phyloP scores from a whole-genome alignment of 2,797 vertebrate species.

The Pterois miles region DNA sequence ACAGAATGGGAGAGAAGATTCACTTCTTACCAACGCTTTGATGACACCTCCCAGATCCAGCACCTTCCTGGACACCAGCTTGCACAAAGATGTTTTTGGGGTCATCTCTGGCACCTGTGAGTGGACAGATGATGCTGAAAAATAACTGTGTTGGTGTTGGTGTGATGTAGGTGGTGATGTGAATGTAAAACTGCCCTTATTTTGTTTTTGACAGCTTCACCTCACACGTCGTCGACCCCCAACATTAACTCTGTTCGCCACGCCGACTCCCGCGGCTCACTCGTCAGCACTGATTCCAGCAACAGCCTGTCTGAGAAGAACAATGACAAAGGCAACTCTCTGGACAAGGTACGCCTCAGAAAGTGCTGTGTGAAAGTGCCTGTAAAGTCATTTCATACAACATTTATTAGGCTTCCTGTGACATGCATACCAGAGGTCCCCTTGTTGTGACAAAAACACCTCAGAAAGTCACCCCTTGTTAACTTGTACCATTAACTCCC shows the following conservation, averaged over 20 bases:
- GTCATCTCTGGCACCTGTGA: slow-evolving; percentile 96
- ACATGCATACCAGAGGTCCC: not conserved
- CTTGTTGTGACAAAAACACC: slow-evolving; percentile 10
- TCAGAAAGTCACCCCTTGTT: slow-evolving; percentile 37
- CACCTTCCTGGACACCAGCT: slow-evolving; percentile 88
- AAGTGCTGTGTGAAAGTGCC: not conserved
- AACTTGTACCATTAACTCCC: slow-evolving; percentile 73
- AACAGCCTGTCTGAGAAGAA: slow-evolving; percentile 92
- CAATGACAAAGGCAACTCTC: slow-evolving; percentile 91
- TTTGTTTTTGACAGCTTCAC: slow-evolving; percentile 84
- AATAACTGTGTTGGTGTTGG: not conserved
- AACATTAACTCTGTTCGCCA: slow-evolving; percentile 91
- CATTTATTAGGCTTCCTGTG: not conserved
- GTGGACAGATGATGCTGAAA: not conserved
- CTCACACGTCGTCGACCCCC: slow-evolving; percentile 91
- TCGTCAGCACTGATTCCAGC: slow-evolving; percentile 95
- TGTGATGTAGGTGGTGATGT: not conserved
- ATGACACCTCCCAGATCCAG: slow-evolving; percentile 92
- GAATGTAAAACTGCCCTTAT: not conserved
- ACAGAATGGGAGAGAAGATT: slow-evolving; percentile 91
- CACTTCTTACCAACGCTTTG: slow-evolving; percentile 78
- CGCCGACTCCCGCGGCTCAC: slow-evolving; percentile 93
- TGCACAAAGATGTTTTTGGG: slow-evolving; percentile 96
- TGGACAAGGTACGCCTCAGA: slow-evolving; percentile 89
- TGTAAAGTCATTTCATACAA: not conserved